Base-by-base conservation (phyloP, 2,888 invertebrate genomes). In the Dryobota labecula region DNA sequence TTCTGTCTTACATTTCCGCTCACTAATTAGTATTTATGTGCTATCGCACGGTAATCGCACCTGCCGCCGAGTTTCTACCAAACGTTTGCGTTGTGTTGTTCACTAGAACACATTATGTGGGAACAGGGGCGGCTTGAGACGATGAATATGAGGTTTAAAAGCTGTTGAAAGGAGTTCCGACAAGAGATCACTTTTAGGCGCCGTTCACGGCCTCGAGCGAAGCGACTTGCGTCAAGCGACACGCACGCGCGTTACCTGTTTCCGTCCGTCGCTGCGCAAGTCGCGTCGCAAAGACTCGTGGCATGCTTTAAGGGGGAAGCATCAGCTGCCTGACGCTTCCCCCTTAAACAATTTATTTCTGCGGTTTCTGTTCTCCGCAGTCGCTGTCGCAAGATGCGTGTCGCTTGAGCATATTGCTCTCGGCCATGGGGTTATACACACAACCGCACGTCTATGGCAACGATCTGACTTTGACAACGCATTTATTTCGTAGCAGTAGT, bases 11-110 rank as follows among this genome's bases (percentile, higher is more conserved):
- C 77, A 82, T 84, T 90, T 90, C 89, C 89, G 85, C 73, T 81
- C 80, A 65, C 84, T 90, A 90, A 91, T 92, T 91, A 90, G 86
- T 88, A 85, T 88, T 87, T 86, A 87, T 86, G 85, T 83, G 77
- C 71, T 78, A 83, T 82, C 75, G 68, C 57, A 84, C 67, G 67
- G 74, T 78, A 76, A 74, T 77, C 68, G 65, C 90, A 90, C 89
- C 90, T 89, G 89, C 84, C 70, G 71, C 65, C 30, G 63, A 56
- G 70, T 64, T 71, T 86, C 80, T 72, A 69, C 69, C 72, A 18
- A 49, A 36, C 60, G 56, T 77, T 71, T 78, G 67, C 69, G 68
- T 69, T 58, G 65, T 76, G 82, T 86, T 86, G 87, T 86, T 87
- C 83, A 86, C 83, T 76, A 73, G 47, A 81, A 64, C 68, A 73